A percentile compares a stretch with the other conserved stretches of the same genome.
Evolutionary conservation across 64 coral and sea anemone species (phyloP).

Genomic region (Porites lutea): DNA sequence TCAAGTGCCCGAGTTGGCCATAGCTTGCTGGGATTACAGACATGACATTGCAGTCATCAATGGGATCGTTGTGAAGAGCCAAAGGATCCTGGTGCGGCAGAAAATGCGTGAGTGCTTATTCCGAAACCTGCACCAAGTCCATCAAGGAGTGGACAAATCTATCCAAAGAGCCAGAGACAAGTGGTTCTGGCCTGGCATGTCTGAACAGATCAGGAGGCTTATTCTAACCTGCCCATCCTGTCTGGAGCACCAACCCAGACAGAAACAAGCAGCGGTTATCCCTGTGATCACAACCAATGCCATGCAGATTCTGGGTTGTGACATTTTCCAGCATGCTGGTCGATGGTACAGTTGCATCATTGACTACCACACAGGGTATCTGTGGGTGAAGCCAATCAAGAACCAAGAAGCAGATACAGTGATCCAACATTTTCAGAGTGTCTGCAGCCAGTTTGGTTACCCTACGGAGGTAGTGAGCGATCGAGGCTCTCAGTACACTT

Average conservation of each 20-base stretch:
- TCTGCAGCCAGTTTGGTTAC: constrained; percentile 91
- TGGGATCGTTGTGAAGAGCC: constrained; percentile 89
- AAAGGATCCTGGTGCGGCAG: constrained; percentile 82
- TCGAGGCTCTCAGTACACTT: constrained; percentile 88
- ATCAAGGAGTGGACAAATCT: constrained; percentile 73
- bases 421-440: constrained; percentile 88
- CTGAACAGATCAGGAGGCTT: constrained; percentile 79
- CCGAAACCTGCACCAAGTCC: constrained; percentile 81
- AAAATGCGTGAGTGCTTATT: constrained; percentile 71
- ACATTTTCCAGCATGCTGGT: constrained; percentile 39
- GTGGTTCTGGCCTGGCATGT: constrained; percentile 88
- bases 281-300: constrained; percentile 77
- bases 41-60: constrained; percentile 83
- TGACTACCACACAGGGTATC: constrained; percentile 49
- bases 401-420: constrained; percentile 93
- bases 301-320: too few species aligned
- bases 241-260: constrained; percentile 84
- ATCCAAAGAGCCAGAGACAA: constrained; percentile 90
- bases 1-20: constrained; percentile 83
- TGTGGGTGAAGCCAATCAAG: constrained; percentile 77
- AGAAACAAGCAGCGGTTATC: constrained; percentile 83
- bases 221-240: constrained; percentile 90
- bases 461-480: constrained; percentile 82
- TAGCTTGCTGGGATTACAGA: constrained; percentile 91
- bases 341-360: constrained; percentile 87